Evolutionary conservation across 2,888 invertebrate species (phyloP).

Genomic region (Belgica antarctica): DNA sequence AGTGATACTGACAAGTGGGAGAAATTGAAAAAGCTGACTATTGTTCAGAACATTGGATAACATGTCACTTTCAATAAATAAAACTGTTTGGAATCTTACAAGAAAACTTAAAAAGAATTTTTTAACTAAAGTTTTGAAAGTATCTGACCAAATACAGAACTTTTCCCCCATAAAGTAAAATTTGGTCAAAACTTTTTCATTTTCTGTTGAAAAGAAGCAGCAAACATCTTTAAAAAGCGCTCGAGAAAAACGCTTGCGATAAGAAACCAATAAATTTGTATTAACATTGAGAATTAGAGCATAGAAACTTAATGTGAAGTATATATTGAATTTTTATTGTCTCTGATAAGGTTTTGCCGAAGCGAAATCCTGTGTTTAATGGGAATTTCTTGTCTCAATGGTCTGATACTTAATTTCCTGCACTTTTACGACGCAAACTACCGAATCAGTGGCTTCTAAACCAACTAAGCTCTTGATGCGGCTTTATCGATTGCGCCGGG

Average conservation of each 20-base stretch:
- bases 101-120: too few relatives aligned
- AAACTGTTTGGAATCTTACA: too few relatives aligned
- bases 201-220: not conserved
- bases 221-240: too few relatives aligned
- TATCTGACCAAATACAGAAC: too few relatives aligned
- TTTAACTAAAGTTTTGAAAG: too few relatives aligned
- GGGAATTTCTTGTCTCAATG: not conserved
- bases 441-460: not conserved
- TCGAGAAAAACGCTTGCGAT: not conserved
- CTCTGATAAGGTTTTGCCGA: conserved; percentile 22
- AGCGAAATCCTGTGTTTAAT: not conserved
- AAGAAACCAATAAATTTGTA: conserved; percentile 42
- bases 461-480: not conserved
- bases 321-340: conserved; percentile 42
- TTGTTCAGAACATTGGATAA: too few relatives aligned
- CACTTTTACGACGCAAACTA: too few relatives aligned
- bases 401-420: not conserved
- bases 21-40: too few relatives aligned
- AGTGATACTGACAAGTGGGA: too few relatives aligned
- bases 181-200: too few relatives aligned
- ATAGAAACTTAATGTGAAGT: conserved; percentile 25
- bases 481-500: not conserved
- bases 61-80: too few relatives aligned
- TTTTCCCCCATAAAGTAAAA: too few relatives aligned
- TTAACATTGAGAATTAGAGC: conserved; percentile 39